phyloP scores from a whole-genome alignment of 2,888 invertebrate species.

The Tenthredo notha region DNA sequence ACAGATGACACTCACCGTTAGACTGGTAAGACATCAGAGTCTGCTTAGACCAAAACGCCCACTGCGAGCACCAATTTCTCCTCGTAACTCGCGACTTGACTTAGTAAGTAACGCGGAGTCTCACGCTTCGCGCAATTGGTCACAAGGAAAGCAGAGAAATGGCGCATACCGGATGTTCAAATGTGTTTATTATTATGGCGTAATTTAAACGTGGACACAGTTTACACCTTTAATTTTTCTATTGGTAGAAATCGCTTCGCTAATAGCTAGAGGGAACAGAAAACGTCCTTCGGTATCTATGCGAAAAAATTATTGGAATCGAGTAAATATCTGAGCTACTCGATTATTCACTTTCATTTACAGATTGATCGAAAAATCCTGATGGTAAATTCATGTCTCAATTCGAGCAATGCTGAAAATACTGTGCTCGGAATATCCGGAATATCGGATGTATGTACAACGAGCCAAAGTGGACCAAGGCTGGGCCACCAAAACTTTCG shows the following conservation, averaged over 20 bases:
- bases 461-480: constrained; percentile 43
- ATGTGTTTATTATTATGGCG: neutral
- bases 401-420: neutral
- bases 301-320: neutral
- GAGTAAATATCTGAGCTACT: neutral
- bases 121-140: constrained; percentile 43
- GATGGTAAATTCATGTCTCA: neutral
- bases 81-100: constrained; percentile 47
- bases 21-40: constrained; percentile 32
- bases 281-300: neutral
- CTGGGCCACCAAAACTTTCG: constrained; percentile 23
- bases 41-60: constrained; percentile 39
- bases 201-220: neutral
- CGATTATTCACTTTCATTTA: neutral
- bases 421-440: neutral
- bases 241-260: constrained; percentile 34
- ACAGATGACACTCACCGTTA: constrained; percentile 42
- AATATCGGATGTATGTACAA: constrained; percentile 2
- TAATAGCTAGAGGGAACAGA: neutral
- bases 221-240: neutral
- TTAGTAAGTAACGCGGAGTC: constrained; percentile 15
- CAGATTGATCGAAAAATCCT: neutral
- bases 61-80: constrained; percentile 47
- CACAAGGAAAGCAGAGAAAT: constrained; percentile 44
- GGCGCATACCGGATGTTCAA: constrained; percentile 40